Conservation (phyloP, 1,140 invertebrate species). For the Drosophila ananassae region DNA sequence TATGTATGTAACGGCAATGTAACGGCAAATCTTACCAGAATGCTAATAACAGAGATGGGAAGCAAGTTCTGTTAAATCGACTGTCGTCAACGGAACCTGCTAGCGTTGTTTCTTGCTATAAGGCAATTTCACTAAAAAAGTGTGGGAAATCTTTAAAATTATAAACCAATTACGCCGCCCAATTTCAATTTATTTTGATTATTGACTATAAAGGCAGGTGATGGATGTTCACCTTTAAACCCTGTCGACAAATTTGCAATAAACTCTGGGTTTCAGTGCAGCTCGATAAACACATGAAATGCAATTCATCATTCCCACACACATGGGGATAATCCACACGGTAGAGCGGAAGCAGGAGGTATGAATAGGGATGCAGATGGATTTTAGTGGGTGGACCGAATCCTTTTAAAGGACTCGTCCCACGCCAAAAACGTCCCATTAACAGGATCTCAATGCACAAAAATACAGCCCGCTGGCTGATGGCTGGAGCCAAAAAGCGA, state of each 20-base stretch:
- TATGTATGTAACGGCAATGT: too few species aligned
- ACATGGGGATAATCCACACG: constrained; percentile 23
- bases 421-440: constrained; percentile 64
- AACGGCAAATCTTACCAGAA: background rate
- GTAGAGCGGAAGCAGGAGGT: background rate
- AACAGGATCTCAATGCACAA: constrained; percentile 75
- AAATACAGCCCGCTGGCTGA: constrained; percentile 53
- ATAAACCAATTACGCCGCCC: background rate
- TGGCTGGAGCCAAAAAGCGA: constrained; percentile 75
- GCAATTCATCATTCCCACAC: constrained; percentile 75
- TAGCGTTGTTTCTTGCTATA: too few species aligned
- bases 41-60: background rate
- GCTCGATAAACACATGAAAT: constrained; percentile 62
- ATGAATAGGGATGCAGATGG: background rate
- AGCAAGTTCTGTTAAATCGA: background rate
- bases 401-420: constrained; percentile 44
- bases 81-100: too few species aligned
- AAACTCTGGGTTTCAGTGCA: constrained; percentile 60
- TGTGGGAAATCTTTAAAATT: background rate
- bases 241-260: constrained; percentile 53
- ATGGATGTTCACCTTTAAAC: constrained; percentile 68
- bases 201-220: constrained; percentile 20
- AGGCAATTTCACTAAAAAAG: background rate
- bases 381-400: constrained; percentile 3
- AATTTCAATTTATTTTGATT: constrained; percentile 32